Percentiles rank a stretch among this genome's conserved stretches.
Conservation (phyloP, 2,888 invertebrate genomes). For the Ennomos fuscantarius region DNA sequence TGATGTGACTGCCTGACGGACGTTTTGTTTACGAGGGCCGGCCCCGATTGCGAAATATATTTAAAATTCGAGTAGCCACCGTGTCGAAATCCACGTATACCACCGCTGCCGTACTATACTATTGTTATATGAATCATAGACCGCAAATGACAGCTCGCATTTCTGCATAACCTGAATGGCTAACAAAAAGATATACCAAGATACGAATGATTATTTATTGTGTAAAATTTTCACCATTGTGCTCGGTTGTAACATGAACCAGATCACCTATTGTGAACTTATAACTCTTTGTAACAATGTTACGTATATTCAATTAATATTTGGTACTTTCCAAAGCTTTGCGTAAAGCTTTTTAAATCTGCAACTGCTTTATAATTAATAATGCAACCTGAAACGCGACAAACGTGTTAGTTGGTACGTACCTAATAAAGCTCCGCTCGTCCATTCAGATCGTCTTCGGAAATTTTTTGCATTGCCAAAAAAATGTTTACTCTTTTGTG, state of each 20-base stretch:
- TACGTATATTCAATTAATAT: constrained; percentile 2
- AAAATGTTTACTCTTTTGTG: constrained; percentile 18
- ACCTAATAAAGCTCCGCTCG: constrained; percentile 27
- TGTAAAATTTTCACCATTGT: constrained; percentile 29
- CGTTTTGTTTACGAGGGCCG: constrained; percentile 67
- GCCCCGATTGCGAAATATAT: constrained; percentile 57
- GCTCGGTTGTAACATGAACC: constrained; percentile 9
- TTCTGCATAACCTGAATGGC: constrained; percentile 27
- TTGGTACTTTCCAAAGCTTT: neutral
- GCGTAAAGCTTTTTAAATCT: constrained; percentile 21
- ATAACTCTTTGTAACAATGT: neutral
- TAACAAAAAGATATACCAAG: constrained; percentile 4
- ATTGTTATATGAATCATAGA: constrained; percentile 52
- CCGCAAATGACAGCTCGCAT: constrained; percentile 33
- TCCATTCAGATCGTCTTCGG: constrained; percentile 15
- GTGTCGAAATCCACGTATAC: constrained; percentile 62
- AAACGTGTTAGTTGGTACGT: constrained; percentile 30
- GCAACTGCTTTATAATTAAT: constrained; percentile 11
- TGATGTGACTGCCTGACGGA: constrained; percentile 55
- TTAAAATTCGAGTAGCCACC: constrained; percentile 53
- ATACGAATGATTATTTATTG: constrained; percentile 26
- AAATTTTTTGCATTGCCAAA: constrained; percentile 24
- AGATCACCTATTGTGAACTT: constrained; percentile 5
- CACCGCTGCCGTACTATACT: constrained; percentile 43
- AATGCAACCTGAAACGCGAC: constrained; percentile 8